Evolutionary conservation across 2,888 invertebrate genomes (phyloP).

Genomic region (Pomacea canaliculata): DNA sequence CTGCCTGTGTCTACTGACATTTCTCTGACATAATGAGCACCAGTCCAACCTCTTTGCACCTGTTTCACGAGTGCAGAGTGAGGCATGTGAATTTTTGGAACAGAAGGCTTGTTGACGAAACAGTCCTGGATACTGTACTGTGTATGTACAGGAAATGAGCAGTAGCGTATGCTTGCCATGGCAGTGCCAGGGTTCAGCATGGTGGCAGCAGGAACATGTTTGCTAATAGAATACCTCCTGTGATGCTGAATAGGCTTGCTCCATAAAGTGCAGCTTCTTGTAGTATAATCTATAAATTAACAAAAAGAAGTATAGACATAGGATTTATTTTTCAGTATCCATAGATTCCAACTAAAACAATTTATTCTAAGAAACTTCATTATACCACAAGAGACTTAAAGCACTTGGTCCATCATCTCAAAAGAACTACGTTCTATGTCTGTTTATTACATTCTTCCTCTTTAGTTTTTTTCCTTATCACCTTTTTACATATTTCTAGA

Average conservation of each 20-base stretch:
- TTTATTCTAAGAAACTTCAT: not conserved
- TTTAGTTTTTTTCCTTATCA: no score
- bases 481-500: no score
- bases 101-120: slow-evolving; percentile 59
- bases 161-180: slow-evolving; percentile 36
- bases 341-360: no score
- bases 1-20: slow-evolving; percentile 62
- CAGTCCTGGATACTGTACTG: slow-evolving; percentile 53
- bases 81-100: slow-evolving; percentile 68
- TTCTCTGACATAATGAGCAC: slow-evolving; percentile 58
- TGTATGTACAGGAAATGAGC: slow-evolving; percentile 46
- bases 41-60: slow-evolving; percentile 60
- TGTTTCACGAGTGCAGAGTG: slow-evolving; percentile 49
- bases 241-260: slow-evolving; percentile 32
- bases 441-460: no score
- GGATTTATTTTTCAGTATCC: not conserved
- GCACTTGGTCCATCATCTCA: no score
- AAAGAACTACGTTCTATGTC: not conserved
- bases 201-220: slow-evolving; percentile 60
- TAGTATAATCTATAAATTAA: not conserved
- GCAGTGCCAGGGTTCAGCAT: slow-evolving; percentile 55
- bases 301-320: not conserved
- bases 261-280: slow-evolving; percentile 13
- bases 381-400: no score
- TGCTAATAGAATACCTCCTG: slow-evolving; percentile 56